Conservation (phyloP, 2,113 vertebrate species). For the Cathartes aura region DNA sequence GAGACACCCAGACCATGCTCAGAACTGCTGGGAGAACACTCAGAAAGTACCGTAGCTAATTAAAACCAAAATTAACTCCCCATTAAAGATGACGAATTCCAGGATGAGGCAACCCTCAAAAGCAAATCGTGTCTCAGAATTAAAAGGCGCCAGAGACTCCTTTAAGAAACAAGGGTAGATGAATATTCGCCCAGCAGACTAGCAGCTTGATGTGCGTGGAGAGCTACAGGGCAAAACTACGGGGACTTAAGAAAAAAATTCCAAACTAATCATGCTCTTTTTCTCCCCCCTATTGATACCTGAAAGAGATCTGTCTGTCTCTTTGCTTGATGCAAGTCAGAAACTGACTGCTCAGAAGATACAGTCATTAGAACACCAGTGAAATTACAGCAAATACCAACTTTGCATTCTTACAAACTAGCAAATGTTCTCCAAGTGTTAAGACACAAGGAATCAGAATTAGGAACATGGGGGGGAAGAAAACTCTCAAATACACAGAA, state of each 20-base stretch:
- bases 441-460: not conserved
- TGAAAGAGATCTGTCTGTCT: not conserved
- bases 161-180: not conserved
- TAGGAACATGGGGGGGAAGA: not conserved
- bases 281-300: not conserved
- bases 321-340: not conserved
- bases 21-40: not conserved
- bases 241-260: not conserved
- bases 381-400: conserved; percentile 40
- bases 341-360: conserved; percentile 6
- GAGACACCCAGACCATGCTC: not conserved
- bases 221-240: not conserved
- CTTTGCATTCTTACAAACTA: not conserved
- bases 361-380: not conserved
- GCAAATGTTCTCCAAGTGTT: not conserved
- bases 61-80: not conserved
- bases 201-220: not conserved
- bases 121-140: not conserved
- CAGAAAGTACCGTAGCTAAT: not conserved
- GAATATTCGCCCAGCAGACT: not conserved
- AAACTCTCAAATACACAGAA: not conserved
- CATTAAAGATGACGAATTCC: not conserved
- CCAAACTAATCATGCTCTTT: not conserved
- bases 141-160: not conserved
- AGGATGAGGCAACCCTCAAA: not conserved